Base-by-base conservation (phyloP, 1,140 invertebrate species). In the Bombus terrestris region DNA sequence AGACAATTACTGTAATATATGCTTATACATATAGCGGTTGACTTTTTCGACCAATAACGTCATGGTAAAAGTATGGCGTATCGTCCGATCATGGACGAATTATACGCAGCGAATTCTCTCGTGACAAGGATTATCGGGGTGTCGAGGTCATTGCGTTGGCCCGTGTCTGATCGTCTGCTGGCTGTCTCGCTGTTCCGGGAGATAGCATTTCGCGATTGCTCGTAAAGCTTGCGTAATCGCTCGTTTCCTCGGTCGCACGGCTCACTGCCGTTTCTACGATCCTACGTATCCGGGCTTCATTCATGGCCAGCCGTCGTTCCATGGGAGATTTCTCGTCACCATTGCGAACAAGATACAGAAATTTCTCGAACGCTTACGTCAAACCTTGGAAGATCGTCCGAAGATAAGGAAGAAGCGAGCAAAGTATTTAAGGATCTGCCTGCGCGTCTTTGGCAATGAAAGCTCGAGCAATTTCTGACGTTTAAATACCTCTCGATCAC, bases 211-310 rank as follows among this genome's bases (percentile, higher is more conserved):
- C 83, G 83, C 59, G 81, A 82, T 84, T 81, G 86, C 89, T 90
- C 89, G 81, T 90, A 90, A 90, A 91, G 64, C 88, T 90, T 84
- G 89, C 86, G 86, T 88, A 90, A 90, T 88, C 88, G 89, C 77
- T 81, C 86, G 88, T 88, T 85, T 71, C 69, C 76, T 89, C 73
- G 79, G 81, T 75, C 64, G 75, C 83, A 81, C 84, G 64, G 81
- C 88, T 81, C 79, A 68, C 57, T 81, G 85, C 35, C 72, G 71
- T 82, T 32, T 75, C 81, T 76, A 68, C 43, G 62, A 83, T 76
- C 43, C 62, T 69, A 77, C 79, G 47, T 66, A 76, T 13, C 47
- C 25, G 32, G 47, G 59, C 15, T 76, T 69, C 73, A 57, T 83
- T 83, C 81, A 69, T 69, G 43, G 35, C 8, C 18, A 22, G n/a